Evolutionary conservation across 2,113 vertebrate genomes (phyloP).

Genomic region (Desmodus rotundus): DNA sequence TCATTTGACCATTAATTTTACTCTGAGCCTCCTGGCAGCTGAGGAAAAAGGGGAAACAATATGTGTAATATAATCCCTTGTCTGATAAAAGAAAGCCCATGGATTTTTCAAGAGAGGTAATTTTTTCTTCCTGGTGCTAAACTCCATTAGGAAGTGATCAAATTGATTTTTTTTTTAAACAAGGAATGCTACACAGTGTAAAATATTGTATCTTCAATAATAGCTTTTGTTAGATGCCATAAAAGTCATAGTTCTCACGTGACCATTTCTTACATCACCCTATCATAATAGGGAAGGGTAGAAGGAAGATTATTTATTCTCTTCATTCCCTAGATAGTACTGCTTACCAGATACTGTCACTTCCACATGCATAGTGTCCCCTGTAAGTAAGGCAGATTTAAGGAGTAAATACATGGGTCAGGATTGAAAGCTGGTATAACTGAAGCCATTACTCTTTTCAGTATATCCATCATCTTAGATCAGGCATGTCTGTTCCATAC

Average conservation of each 20-base stretch:
- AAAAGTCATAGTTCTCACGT: not conserved
- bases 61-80: not conserved
- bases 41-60: not conserved
- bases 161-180: not conserved
- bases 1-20: not conserved
- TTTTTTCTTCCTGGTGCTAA: constrained; percentile 7
- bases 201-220: not conserved
- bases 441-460: not conserved
- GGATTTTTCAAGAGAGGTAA: not conserved
- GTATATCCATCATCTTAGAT: not conserved
- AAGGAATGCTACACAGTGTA: not conserved
- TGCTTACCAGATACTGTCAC: not conserved
- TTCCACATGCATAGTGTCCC: not conserved
- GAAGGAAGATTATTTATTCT: not conserved
- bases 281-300: not conserved
- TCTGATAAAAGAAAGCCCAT: not conserved
- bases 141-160: not conserved
- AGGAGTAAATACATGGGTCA: not conserved
- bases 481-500: not conserved
- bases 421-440: not conserved
- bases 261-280: not conserved
- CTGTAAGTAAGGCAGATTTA: too few relatives aligned
- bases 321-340: too few relatives aligned
- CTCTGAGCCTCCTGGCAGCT: not conserved
- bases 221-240: not conserved